Conservation (phyloP, 1,140 invertebrate species). For the Anastrepha obliqua region DNA sequence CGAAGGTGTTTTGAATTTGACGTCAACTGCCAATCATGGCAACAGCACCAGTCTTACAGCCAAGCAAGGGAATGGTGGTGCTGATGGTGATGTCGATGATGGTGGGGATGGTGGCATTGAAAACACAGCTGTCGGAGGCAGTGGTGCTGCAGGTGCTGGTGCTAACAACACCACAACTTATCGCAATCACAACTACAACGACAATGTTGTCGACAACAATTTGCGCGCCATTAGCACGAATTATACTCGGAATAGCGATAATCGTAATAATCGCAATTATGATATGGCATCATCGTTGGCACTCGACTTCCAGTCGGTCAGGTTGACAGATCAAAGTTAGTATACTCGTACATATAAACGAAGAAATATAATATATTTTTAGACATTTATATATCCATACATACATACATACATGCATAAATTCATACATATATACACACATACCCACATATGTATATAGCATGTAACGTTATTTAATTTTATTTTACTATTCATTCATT, state of each 20-base stretch:
- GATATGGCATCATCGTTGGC: background rate
- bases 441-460: background rate
- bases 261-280: slow-evolving; percentile 39
- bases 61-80: background rate
- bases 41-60: background rate
- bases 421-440: background rate
- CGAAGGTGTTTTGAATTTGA: slow-evolving; percentile 71
- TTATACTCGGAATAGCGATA: slow-evolving; percentile 55
- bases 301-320: slow-evolving; percentile 26
- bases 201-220: slow-evolving; percentile 11
- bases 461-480: background rate
- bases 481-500: slow-evolving; percentile 14
- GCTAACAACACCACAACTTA: background rate
- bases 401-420: background rate
- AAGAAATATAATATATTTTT: background rate
- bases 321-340: slow-evolving; percentile 38
- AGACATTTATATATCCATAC: background rate
- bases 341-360: background rate
- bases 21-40: slow-evolving; percentile 52
- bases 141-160: background rate
- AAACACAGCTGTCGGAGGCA: background rate
- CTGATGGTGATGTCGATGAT: background rate
- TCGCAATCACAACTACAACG: no score
- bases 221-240: slow-evolving; percentile 54
- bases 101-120: background rate